Evolutionary conservation across 2,797 vertebrate species (phyloP).

Genomic region (Mormyrops boulengeri): DNA sequence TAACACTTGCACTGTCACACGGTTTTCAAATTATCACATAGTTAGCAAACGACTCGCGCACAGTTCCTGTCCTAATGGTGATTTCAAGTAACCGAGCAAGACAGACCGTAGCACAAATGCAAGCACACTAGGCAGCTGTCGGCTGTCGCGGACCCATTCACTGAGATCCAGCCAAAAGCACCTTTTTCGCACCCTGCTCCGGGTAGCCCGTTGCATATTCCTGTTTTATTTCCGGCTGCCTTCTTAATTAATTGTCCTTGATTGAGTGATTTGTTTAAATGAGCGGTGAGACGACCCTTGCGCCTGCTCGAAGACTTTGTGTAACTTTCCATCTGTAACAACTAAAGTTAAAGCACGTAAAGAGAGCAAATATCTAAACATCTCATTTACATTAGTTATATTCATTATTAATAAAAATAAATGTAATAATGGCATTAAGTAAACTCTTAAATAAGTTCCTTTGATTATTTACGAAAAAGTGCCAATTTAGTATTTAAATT

Average conservation of each 20-base stretch:
- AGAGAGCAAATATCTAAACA: not conserved
- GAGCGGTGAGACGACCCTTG: not conserved
- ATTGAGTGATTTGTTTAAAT: not conserved
- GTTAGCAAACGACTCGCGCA: not conserved
- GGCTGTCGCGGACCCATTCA: not conserved
- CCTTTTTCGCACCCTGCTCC: not conserved
- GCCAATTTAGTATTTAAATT: not conserved
- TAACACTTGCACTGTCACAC: not conserved
- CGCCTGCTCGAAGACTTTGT: not conserved
- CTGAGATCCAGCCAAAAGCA: not conserved
- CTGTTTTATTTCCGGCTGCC: not conserved
- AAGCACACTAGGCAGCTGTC: not conserved
- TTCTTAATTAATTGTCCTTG: not conserved
- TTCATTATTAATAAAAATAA: not conserved
- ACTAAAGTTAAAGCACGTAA: not conserved
- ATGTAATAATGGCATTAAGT: not conserved
- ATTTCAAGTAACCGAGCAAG: not conserved
- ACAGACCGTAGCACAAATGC: not conserved
- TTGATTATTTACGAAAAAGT: not conserved
- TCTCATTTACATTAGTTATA: not conserved
- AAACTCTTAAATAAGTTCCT: not conserved
- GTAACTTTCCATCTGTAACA: too few species aligned
- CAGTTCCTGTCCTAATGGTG: not conserved
- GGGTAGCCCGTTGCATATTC: not conserved
- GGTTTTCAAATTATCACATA: too few species aligned